phyloP scores from a whole-genome alignment of 2,888 invertebrate species.

The Gastrophysa polygoni region DNA sequence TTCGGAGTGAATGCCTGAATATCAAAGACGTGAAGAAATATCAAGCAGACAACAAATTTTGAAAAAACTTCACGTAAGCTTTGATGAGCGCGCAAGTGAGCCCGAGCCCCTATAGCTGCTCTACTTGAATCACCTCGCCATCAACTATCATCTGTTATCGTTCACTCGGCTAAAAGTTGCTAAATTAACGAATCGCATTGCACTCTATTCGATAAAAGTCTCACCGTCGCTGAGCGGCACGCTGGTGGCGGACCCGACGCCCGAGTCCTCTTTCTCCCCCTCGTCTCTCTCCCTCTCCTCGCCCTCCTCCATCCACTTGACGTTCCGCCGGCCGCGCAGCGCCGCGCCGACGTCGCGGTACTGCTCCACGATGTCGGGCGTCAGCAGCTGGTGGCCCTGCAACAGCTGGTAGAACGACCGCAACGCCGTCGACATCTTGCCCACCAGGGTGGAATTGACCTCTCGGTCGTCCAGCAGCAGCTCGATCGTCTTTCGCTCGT shows the following conservation, averaged over 20 bases:
- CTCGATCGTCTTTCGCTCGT: conserved; percentile 41
- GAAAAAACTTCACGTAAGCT: too few relatives aligned
- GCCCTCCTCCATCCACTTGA: conserved; percentile 64
- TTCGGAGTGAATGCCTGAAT: too few relatives aligned
- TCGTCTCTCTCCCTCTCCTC: too few relatives aligned
- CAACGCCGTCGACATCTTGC: conserved; percentile 59
- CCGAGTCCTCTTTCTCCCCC: conserved; percentile 40
- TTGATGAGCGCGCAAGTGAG: too few relatives aligned
- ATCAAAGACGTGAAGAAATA: too few relatives aligned
- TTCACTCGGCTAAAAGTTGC: too few relatives aligned
- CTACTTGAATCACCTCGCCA: too few relatives aligned
- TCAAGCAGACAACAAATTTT: too few relatives aligned
- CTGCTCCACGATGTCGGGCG: conserved; percentile 63
- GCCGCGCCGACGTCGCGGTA: conserved; percentile 66
- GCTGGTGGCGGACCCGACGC: conserved; percentile 41
- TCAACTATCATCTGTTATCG: too few relatives aligned
- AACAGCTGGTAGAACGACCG: conserved; percentile 66
- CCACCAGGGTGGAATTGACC: conserved; percentile 42
- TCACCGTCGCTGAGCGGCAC: conserved; percentile 24
- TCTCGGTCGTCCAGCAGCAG: conserved; percentile 44
- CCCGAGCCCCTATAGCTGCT: too few relatives aligned
- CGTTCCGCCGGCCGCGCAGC: conserved; percentile 65
- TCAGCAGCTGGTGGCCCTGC: conserved; percentile 65
- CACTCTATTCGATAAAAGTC: too few relatives aligned
- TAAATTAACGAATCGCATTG: too few relatives aligned